Evolutionary conservation across 2,888 invertebrate genomes (phyloP), one percentile per base, ranked within the genome.

Genomic region (Cosmopolites sordidus): DNA sequence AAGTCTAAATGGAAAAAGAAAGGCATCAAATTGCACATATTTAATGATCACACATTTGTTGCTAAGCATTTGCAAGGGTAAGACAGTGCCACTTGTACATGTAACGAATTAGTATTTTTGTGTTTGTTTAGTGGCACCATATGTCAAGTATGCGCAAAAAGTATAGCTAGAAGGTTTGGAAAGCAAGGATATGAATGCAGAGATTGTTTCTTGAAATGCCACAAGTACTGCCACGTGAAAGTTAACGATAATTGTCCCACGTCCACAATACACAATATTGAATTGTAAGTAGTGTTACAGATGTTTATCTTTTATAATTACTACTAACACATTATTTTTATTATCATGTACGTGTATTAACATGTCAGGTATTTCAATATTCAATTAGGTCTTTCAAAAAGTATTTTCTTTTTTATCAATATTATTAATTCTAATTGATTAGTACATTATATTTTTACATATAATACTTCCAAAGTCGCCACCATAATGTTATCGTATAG

Each of bases 261-360:
- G 66, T 92, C 92, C 63, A 88, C 89, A 59, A 90, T 93, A 70
- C 91, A 91, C 71, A 88, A 87, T 70, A 90, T 93, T 80, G 92
- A 93, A 83, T 81, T 93, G 92, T 93, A 80, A 92, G 92, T 90
- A 74, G n/a, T n/a, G n/a, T n/a, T n/a, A n/a, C n/a, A n/a, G n/a
- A n/a, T n/a, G n/a, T n/a, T n/a, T n/a, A n/a, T n/a, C n/a, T n/a
- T n/a, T n/a, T n/a, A n/a, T n/a, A n/a, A n/a, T n/a, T n/a, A n/a
- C n/a, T n/a, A n/a, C n/a, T n/a, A n/a, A n/a, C n/a, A n/a, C n/a
- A n/a, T n/a, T n/a, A n/a, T n/a, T n/a, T n/a, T n/a, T n/a, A n/a
- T n/a, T n/a, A 22, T 3, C 8, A 22, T 22, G 22, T 22, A 22
- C 4, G 8, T 22, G 22, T 22, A 22, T 22, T 22, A 8, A 22